Percentiles rank a stretch among this genome's conserved stretches.
phyloP scores from a whole-genome alignment of 2,888 invertebrate species.

The Mythimna albipuncta region DNA sequence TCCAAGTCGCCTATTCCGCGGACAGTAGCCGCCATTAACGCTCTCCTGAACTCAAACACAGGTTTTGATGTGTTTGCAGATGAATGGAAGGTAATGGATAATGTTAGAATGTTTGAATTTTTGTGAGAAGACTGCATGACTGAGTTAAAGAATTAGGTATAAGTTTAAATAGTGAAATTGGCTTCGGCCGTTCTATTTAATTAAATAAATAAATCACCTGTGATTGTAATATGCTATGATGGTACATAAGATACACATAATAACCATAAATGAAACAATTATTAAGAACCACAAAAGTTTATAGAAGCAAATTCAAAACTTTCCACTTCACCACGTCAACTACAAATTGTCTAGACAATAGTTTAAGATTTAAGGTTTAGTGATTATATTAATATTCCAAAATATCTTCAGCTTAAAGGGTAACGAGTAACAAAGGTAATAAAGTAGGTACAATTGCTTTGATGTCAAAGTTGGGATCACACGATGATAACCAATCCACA shows the following conservation, averaged over 20 bases:
- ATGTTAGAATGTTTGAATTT: no score
- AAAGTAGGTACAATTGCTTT: not conserved
- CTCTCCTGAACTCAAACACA: no score
- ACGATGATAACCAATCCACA: not conserved
- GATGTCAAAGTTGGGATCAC: not conserved
- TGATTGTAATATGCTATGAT: no score
- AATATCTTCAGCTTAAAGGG: constrained; percentile 13
- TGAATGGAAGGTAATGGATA: no score
- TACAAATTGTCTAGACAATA: constrained; percentile 4
- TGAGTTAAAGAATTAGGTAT: no score
- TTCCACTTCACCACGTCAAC: not conserved
- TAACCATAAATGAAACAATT: not conserved
- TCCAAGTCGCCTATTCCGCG: no score
- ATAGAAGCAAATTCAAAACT: not conserved
- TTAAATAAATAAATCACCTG: no score
- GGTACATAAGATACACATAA: not conserved
- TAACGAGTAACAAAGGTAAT: not conserved
- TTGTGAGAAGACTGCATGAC: no score
- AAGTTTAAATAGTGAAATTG: no score
- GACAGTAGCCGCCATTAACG: no score
- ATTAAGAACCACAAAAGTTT: not conserved
- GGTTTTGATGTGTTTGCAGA: no score
- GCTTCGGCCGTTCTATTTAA: no score
- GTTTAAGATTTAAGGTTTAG: not conserved
- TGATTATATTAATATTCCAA: not conserved